Percentiles rank a stretch among this genome's conserved stretches.
These are phyloP conservation scores for Ursus arctos DNA, from an alignment of 2,113 vertebrate species.

Conservation along the genomic window DNA sequence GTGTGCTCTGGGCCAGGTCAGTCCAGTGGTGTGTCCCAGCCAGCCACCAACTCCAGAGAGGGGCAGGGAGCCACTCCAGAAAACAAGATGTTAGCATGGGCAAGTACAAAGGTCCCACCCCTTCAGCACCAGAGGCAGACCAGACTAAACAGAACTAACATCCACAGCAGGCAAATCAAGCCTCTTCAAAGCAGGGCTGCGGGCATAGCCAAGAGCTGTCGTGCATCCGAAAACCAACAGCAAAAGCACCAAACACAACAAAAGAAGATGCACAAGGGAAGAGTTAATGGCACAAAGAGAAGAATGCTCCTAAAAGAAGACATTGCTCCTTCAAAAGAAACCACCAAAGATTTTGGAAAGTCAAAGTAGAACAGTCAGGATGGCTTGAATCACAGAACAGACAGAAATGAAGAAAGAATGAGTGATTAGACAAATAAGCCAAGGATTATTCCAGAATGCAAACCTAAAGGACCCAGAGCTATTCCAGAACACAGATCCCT, in stretches of 20 bases:
- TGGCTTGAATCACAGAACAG: neutral
- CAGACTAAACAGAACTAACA: neutral
- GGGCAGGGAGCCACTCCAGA: neutral
- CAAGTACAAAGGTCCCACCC: neutral
- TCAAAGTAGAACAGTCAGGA: neutral
- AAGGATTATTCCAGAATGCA: neutral
- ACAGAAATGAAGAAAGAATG: neutral
- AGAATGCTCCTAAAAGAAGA: neutral
- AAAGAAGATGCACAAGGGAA: neutral
- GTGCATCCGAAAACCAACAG: neutral
- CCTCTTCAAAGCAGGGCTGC: neutral
- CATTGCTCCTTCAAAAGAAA: neutral
- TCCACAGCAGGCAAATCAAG: neutral
- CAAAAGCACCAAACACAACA: neutral
- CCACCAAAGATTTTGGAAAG: neutral
- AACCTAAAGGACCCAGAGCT: neutral
- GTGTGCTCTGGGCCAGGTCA: neutral
- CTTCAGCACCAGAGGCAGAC: neutral
- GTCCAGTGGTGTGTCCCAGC: neutral
- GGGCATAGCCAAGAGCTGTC: neutral
- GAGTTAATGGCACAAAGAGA: neutral
- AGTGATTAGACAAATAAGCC: neutral
- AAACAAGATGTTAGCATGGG: neutral
- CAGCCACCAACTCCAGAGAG: neutral
- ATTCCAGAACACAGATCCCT: neutral